phyloP scores from a whole-genome alignment of 1,140 invertebrate genomes.

The Cherax quadricarinatus region DNA sequence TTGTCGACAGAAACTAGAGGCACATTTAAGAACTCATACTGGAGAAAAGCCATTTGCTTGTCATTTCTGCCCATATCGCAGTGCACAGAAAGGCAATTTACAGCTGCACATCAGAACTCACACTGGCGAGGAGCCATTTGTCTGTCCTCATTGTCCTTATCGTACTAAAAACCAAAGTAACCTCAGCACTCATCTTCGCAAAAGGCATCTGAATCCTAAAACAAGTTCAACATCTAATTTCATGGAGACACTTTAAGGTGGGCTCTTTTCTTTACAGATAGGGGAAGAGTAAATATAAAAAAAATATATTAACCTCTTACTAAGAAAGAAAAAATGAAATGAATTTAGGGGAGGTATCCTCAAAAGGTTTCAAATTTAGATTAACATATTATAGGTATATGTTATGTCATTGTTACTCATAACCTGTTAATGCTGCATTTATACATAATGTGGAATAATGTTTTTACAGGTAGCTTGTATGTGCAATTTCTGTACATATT shows the following conservation, averaged over 20 bases:
- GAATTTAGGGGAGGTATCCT: too few relatives aligned
- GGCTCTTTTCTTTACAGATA: background rate
- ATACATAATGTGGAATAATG: background rate
- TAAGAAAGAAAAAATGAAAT: background rate
- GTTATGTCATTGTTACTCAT: background rate
- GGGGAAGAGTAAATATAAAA: background rate
- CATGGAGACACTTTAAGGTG: background rate
- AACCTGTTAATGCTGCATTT: background rate
- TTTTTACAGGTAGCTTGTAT: background rate
- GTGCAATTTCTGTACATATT: background rate
- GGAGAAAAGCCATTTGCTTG: conserved; percentile 61
- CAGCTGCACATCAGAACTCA: conserved; percentile 59
- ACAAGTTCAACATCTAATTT: conserved; percentile 8
- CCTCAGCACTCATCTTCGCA: conserved; percentile 54
- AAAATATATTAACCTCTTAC: background rate
- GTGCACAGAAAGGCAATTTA: conserved; percentile 57
- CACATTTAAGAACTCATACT: conserved; percentile 54
- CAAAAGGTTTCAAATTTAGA: too few relatives aligned
- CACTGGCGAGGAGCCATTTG: conserved; percentile 62
- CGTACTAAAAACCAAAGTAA: conserved; percentile 62
- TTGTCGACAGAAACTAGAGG: conserved; percentile 52
- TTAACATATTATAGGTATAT: too few relatives aligned
- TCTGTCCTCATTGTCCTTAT: conserved; percentile 44
- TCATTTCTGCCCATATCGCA: conserved; percentile 59
- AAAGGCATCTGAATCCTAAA: conserved; percentile 23